Base-by-base conservation (phyloP, 2,797 vertebrate species). In the Sebastes umbrosus region DNA sequence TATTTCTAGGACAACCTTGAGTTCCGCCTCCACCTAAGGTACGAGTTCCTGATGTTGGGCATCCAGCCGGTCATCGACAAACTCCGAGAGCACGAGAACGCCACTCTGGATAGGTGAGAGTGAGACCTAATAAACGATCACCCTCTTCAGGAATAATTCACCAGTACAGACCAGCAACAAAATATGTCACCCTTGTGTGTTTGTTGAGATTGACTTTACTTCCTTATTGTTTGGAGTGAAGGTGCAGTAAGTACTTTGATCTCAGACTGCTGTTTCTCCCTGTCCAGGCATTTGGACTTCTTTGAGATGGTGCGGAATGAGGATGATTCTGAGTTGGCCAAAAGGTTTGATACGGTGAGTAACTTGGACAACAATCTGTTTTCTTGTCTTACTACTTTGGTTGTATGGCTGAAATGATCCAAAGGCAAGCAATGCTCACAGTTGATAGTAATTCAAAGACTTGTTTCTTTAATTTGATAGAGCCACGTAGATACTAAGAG, bases 261-360 rank as follows among this genome's bases (percentile, higher is more conserved):
- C 13, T 79, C 31, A 32, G 1, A 29, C 16, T 64, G 13, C 69
- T 63, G n/a, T 20, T 5, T 24, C 36, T 79, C 2, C 72, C 43
- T 78, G 12, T 89, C 27, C 86, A 99, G 98, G 87, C 98, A 99
- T 91, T 94, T 99, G 95, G 98, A 99, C 91, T 99, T 99, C 94
- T 99, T 99, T 75, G 98, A 99, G 93, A 99, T 99, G 98, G 98
- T 99, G 88, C 95, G 98, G 86, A 99, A 99, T 60, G 98, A 99
- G 89, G 98, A 99, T 62, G 98, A 99, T 90, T 92, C 96, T 20
- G 98, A 99, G 89, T 91, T 99, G 74, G 98, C 98, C 88, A 98
- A 98, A 84, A 91, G 96, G 69, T 99, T 99, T 92, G 98, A 99
- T 87, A 84, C 96, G 92, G 98, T 99, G 90, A 96, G 97, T 87